Evolutionary conservation across 2,113 vertebrate genomes (phyloP).

Genomic region (Planiliza haematocheilus): DNA sequence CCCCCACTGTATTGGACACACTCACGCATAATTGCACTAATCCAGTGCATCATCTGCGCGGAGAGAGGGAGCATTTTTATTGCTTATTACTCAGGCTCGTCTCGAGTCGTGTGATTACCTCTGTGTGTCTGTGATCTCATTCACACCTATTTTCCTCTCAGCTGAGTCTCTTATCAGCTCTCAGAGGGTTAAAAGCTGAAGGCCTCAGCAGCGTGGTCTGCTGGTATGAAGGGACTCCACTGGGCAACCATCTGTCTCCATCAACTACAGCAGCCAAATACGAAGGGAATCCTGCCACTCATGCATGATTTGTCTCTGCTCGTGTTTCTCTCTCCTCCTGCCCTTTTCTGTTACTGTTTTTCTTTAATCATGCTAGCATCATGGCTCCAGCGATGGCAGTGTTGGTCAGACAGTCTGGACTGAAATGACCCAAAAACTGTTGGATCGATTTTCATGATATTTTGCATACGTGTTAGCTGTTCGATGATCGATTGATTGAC

Average conservation of each 20-base stretch:
- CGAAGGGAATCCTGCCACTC: conserved; percentile 51
- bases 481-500: no score
- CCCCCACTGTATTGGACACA: conserved; percentile 12
- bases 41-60: background rate
- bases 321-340: background rate
- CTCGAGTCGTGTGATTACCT: background rate
- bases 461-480: no score
- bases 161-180: conserved; percentile 40
- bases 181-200: conserved; percentile 68
- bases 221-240: conserved; percentile 64
- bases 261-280: conserved; percentile 48
- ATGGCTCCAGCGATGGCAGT: background rate
- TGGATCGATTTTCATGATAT: background rate
- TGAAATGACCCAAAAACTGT: background rate
- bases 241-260: conserved; percentile 72
- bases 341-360: conserved; percentile 1
- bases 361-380: background rate
- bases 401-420: background rate
- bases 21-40: background rate
- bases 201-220: conserved; percentile 57
- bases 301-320: conserved; percentile 45
- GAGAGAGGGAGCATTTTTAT: conserved; percentile 3
- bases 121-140: conserved; percentile 28
- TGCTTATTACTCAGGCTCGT: background rate
- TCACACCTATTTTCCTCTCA: conserved; percentile 35